These are phyloP conservation scores for Damaliscus lunatus DNA, from an alignment of 2,113 vertebrate genomes.

Conservation along the genomic window DNA sequence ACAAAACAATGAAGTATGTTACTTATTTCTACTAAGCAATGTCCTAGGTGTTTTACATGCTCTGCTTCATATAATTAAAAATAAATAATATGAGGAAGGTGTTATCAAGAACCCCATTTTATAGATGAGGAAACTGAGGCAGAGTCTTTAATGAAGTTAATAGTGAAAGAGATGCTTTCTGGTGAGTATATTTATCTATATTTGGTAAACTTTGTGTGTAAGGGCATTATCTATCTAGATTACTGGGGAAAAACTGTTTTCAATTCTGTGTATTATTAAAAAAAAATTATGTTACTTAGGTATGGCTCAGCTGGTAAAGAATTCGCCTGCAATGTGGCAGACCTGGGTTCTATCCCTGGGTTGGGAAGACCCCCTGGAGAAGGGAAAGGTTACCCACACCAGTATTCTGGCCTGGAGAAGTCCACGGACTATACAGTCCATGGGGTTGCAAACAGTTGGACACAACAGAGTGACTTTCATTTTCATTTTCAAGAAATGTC, in stretches of 20 bases:
- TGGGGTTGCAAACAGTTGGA: neutral
- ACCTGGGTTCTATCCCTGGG: neutral
- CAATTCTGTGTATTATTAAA: neutral
- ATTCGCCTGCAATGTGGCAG: neutral
- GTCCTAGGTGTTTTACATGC: neutral
- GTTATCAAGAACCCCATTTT: neutral
- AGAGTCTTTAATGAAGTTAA: neutral
- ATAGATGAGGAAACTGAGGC: neutral
- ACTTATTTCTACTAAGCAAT: neutral
- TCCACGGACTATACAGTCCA: neutral
- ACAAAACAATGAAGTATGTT: neutral
- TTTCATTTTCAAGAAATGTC: neutral
- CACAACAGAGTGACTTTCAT: neutral
- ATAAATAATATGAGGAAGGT: neutral
- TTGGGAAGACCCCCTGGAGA: neutral
- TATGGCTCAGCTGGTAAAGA: neutral
- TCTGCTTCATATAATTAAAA: neutral
- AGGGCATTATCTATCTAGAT: neutral
- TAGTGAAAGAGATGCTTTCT: neutral
- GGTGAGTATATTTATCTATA: neutral
- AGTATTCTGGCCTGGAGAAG: neutral
- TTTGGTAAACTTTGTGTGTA: neutral
- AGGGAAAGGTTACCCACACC: neutral
- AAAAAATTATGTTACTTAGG: neutral
- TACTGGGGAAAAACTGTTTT: neutral